Percentiles rank a stretch among this genome's conserved stretches.
Conservation (phyloP, 1,140 invertebrate species). For the Drosophila arizonae region DNA sequence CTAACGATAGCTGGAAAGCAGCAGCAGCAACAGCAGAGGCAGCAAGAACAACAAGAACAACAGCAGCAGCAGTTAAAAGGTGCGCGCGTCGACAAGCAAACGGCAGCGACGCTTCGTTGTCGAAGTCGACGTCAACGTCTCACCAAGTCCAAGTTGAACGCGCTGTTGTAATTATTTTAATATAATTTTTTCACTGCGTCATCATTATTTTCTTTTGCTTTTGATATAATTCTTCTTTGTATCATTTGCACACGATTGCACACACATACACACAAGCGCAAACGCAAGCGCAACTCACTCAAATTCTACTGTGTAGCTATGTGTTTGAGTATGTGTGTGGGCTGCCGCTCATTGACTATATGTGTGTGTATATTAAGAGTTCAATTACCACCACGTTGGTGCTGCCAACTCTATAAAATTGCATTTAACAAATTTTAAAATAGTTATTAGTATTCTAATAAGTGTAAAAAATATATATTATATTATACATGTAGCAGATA, state of each 20-base stretch:
- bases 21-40: conserved; percentile 16
- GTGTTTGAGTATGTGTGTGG: conserved; percentile 32
- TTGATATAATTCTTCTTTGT: conserved; percentile 80
- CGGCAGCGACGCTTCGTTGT: conserved; percentile 40
- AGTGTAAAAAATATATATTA: not conserved
- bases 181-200: conserved; percentile 79
- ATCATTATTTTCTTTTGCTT: conserved; percentile 80
- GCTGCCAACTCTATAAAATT: conserved; percentile 40
- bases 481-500: not conserved
- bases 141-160: conserved; percentile 59
- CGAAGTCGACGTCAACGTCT: conserved; percentile 59
- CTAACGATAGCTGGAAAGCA: conserved; percentile 46
- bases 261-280: conserved; percentile 7
- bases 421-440: not conserved
- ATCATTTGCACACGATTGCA: conserved; percentile 78
- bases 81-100: conserved; percentile 56
- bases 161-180: conserved; percentile 80
- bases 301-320: conserved; percentile 54
- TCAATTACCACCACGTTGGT: conserved; percentile 64
- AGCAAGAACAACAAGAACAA: conserved; percentile 27
- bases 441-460: not conserved
- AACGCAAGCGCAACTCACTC: conserved; percentile 34
- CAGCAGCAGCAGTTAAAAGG: conserved; percentile 55
- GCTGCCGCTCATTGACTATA: conserved; percentile 14
- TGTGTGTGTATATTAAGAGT: conserved; percentile 49